These are phyloP conservation scores for Cavia porcellus DNA, from an alignment of 2,113 vertebrate species.

Conservation along the genomic window DNA sequence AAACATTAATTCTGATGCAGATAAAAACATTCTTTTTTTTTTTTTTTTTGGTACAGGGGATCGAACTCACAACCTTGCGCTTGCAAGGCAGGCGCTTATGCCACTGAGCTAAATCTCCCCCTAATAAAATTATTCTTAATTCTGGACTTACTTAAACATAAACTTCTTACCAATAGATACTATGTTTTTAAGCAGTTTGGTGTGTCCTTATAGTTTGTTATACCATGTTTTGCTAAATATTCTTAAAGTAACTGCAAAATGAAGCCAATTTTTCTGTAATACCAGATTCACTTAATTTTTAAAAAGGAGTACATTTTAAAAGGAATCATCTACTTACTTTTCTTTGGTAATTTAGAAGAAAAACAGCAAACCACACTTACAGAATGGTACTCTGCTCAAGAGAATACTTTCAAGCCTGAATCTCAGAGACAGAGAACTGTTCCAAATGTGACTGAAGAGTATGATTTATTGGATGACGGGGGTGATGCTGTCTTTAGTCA, in stretches of 20 bases:
- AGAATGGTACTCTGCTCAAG: slow-evolving; percentile 92
- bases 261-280: slow-evolving; percentile 34
- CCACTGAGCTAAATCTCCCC: no score
- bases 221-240: background rate
- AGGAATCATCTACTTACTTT: slow-evolving; percentile 6
- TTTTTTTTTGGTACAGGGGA: no score
- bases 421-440: slow-evolving; percentile 83
- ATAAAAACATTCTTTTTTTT: background rate
- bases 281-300: background rate
- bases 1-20: background rate
- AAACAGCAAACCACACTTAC: slow-evolving; percentile 91
- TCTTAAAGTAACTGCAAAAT: slow-evolving; percentile 60
- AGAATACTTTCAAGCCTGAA: slow-evolving; percentile 82
- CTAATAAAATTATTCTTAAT: background rate
- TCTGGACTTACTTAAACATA: slow-evolving; percentile 27
- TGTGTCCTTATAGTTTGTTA: background rate
- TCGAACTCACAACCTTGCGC: no score
- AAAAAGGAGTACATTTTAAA: slow-evolving; percentile 53
- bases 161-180: background rate
- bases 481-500: slow-evolving; percentile 89
- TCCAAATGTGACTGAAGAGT: slow-evolving; percentile 84
- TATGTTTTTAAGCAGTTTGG: background rate
- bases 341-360: slow-evolving; percentile 88
- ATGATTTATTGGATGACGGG: slow-evolving; percentile 85
- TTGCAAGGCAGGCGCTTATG: no score